Conservation (phyloP, 2,888 invertebrate species). For the Drosophila subsilvestris region DNA sequence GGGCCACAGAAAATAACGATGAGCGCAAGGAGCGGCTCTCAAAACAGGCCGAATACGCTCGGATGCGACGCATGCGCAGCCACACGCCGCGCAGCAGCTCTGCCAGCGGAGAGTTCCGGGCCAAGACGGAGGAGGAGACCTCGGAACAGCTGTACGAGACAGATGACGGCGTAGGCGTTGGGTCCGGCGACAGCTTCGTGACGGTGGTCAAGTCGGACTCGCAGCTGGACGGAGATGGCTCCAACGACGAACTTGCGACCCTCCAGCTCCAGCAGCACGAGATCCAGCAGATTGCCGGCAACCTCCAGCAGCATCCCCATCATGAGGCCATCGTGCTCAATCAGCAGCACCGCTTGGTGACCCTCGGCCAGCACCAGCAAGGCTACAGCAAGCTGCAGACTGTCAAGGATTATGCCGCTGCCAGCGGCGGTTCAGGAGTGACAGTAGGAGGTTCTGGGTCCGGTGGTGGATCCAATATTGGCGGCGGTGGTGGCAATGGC, state of each 20-base stretch:
- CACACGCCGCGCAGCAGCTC: slow-evolving; percentile 81
- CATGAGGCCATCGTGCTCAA: slow-evolving; percentile 72
- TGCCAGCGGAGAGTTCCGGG: slow-evolving; percentile 70
- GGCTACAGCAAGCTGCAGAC: slow-evolving; percentile 62
- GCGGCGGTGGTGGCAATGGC: slow-evolving; percentile 33
- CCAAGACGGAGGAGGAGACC: slow-evolving; percentile 65
- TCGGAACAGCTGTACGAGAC: slow-evolving; percentile 81
- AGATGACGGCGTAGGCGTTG: slow-evolving; percentile 46
- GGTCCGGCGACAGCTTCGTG: slow-evolving; percentile 52
- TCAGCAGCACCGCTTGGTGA: slow-evolving; percentile 71
- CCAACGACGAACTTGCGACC: slow-evolving; percentile 59
- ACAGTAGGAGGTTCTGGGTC: slow-evolving; percentile 19
- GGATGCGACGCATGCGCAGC: slow-evolving; percentile 81
- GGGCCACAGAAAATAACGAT: slow-evolving; percentile 81
- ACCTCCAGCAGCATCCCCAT: slow-evolving; percentile 64
- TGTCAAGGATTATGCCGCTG: slow-evolving; percentile 20
- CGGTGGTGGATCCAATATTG: slow-evolving; percentile 33
- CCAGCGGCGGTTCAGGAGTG: slow-evolving; percentile 39
- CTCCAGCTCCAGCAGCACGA: slow-evolving; percentile 70
- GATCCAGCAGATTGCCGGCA: slow-evolving; percentile 61
- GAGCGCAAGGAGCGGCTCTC: slow-evolving; percentile 82
- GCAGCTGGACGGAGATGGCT: slow-evolving; percentile 59
- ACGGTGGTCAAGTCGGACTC: slow-evolving; percentile 61
- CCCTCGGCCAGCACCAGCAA: slow-evolving; percentile 71
- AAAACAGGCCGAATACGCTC: slow-evolving; percentile 83